These are phyloP conservation scores for Tortrix viridana DNA, from an alignment of 2,888 invertebrate species.

Conservation along the genomic window DNA sequence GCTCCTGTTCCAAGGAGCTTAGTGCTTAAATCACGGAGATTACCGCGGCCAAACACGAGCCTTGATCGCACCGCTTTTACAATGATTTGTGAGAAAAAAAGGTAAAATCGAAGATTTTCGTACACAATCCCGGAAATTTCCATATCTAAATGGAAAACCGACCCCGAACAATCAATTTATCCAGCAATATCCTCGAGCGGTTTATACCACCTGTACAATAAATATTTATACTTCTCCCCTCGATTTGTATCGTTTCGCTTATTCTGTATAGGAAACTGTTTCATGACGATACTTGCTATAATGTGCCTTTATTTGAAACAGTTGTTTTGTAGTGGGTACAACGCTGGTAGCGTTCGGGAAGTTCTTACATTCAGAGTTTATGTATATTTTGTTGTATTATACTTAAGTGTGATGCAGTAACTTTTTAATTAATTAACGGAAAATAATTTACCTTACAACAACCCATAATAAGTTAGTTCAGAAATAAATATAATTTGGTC, in stretches of 20 bases:
- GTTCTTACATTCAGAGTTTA: too few species aligned
- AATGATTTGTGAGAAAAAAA: conserved; percentile 78
- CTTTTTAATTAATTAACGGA: too few species aligned
- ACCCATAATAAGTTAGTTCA: too few species aligned
- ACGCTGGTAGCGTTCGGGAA: too few species aligned
- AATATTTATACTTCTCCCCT: conserved; percentile 80
- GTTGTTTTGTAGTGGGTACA: background rate
- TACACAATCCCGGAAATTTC: conserved; percentile 83
- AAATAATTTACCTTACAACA: too few species aligned
- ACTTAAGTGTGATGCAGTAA: too few species aligned
- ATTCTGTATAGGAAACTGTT: conserved; percentile 54
- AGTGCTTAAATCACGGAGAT: conserved; percentile 48
- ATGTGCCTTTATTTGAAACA: conserved; percentile 24
- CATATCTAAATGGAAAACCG: conserved; percentile 85
- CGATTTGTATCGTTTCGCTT: conserved; percentile 69
- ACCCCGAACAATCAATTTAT: conserved; percentile 84
- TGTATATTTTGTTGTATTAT: too few species aligned
- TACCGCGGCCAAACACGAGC: conserved; percentile 52
- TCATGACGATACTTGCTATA: conserved; percentile 37
- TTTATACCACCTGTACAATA: conserved; percentile 84
- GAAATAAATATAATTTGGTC: too few species aligned
- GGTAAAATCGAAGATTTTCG: conserved; percentile 81
- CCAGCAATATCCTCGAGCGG: conserved; percentile 82
- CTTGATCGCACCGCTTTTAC: conserved; percentile 54
- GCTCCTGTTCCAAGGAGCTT: conserved; percentile 13